These are phyloP conservation scores for Carettochelys insculpta DNA, from an alignment of 2,113 vertebrate species.

Conservation along the genomic window DNA sequence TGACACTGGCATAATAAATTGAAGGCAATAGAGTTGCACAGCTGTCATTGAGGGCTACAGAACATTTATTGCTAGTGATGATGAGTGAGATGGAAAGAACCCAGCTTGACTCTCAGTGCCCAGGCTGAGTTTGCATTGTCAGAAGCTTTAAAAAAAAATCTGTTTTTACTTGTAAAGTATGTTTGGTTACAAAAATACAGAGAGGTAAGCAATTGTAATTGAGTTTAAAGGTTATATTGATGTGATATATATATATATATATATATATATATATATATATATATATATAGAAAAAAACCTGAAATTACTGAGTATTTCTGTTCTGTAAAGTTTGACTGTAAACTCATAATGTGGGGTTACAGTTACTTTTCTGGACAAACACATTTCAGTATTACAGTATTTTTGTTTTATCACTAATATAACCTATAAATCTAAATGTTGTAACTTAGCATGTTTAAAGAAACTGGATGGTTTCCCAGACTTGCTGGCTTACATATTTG, in stretches of 20 bases:
- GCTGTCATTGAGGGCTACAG: background rate
- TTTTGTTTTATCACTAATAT: background rate
- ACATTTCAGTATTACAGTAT: conserved; percentile 5
- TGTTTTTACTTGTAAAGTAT: background rate
- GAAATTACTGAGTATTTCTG: background rate
- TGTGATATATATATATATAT: too few relatives aligned
- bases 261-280: too few relatives aligned
- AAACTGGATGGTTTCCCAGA: conserved; percentile 22
- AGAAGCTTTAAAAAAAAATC: background rate
- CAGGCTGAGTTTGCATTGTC: background rate
- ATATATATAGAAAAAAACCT: background rate
- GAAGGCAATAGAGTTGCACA: background rate
- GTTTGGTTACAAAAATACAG: background rate
- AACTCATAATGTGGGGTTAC: background rate
- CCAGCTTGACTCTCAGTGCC: background rate
- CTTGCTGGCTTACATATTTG: background rate
- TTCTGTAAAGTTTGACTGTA: background rate
- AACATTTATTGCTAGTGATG: background rate
- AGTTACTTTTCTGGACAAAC: background rate
- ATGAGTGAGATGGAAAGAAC: background rate
- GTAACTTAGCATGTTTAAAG: conserved; percentile 17
- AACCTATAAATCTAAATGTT: conserved; percentile 24
- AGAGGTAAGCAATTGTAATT: background rate
- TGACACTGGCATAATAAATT: background rate
- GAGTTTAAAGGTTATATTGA: background rate